Conservation (phyloP, 2,113 vertebrate genomes). For the Donacobius atricapilla region DNA sequence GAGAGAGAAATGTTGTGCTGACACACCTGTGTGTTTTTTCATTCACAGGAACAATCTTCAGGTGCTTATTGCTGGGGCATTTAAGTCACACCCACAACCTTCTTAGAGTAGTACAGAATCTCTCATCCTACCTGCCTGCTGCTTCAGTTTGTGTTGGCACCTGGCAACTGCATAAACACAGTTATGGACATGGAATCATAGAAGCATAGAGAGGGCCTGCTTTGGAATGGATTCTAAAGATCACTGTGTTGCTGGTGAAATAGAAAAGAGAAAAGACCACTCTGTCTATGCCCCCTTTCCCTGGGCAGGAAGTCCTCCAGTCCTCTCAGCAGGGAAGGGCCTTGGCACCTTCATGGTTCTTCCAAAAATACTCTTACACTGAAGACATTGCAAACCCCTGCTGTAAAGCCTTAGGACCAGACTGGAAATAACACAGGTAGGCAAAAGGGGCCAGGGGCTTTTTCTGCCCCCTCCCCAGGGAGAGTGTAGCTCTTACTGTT, state of each 20-base stretch:
- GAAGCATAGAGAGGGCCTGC: not conserved
- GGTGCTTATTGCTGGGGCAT: not conserved
- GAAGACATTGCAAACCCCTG: not conserved
- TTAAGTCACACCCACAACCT: not conserved
- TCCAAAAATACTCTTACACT: not conserved
- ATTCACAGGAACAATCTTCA: not conserved
- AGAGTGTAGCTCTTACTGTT: not conserved
- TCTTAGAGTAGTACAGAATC: not conserved
- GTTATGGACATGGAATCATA: not conserved
- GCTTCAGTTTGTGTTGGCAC: not conserved
- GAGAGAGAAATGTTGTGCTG: not conserved
- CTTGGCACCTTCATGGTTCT: not conserved
- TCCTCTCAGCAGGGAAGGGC: not conserved
- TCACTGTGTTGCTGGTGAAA: not conserved
- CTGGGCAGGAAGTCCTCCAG: not conserved
- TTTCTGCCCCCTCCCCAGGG: accelerated
- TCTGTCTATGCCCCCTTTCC: not conserved
- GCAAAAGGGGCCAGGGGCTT: accelerated
- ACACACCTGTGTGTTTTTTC: not conserved
- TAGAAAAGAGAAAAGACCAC: not conserved
- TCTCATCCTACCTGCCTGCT: not conserved
- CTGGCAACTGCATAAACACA: not conserved
- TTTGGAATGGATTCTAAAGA: not conserved
- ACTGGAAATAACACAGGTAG: not conserved
- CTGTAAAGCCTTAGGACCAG: not conserved